These are phyloP conservation scores for Thripadectes ignobilis DNA, from an alignment of 2,797 vertebrate species.

Conservation along the genomic window DNA sequence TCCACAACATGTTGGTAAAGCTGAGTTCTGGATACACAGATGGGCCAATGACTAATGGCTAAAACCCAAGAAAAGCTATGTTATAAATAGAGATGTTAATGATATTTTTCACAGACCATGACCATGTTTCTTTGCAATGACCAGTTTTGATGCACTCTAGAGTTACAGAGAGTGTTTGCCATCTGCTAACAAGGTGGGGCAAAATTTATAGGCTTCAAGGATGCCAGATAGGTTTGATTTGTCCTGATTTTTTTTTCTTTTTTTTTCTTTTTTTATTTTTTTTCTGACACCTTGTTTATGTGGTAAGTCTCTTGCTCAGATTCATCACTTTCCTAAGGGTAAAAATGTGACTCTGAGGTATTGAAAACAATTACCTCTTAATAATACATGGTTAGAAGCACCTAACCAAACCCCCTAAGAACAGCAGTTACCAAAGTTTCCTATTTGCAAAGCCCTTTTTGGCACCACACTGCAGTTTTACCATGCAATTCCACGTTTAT, in stretches of 20 bases:
- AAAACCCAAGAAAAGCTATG: background rate
- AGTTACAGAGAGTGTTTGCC: background rate
- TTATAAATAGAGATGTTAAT: background rate
- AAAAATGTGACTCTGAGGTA: background rate
- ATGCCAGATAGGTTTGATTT: background rate
- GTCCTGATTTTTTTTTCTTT: background rate
- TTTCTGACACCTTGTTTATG: background rate
- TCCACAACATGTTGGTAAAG: background rate
- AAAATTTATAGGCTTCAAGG: background rate
- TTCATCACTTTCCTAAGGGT: background rate
- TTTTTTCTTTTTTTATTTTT: no score
- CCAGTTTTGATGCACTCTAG: background rate
- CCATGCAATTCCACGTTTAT: background rate
- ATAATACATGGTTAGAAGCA: background rate
- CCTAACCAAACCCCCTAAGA: background rate
- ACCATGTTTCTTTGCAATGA: background rate
- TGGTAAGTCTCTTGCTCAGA: background rate
- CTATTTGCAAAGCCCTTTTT: background rate
- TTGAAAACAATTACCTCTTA: background rate
- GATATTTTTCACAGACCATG: background rate
- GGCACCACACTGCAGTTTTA: background rate
- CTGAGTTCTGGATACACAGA: background rate
- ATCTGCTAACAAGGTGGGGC: background rate
- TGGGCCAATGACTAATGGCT: background rate
- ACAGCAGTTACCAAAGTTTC: background rate